Evolutionary conservation across 2,113 vertebrate genomes (phyloP), one percentile per base, ranked within the genome.

Genomic region (Phainopepla nitens): DNA sequence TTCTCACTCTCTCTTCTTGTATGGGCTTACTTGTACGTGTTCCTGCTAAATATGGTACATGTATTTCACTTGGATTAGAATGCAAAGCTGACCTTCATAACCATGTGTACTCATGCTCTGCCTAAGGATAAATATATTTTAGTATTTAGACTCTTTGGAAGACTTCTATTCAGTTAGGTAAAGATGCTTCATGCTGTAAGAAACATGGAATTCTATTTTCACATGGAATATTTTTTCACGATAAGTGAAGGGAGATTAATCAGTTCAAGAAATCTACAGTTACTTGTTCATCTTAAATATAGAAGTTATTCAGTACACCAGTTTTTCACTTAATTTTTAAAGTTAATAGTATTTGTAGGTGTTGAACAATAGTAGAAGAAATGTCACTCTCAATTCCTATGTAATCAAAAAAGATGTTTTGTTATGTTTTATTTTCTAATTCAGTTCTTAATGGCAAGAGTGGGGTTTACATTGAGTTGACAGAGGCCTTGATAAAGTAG

Each of bases 1-100:
- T 93, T 92, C 94, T 96, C 94, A 96, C 79, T 94, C 73, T 79
- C 78, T 95, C 39, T 54, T 93, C 91, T 95, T 92, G 42, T 92
- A 90, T 83, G 88, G 79, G 76, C 60, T 93, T 56, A 78, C 60
- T 96, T 83, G 60, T 73, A 49, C 2, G 6, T n/a, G 25, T 35
- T 21, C 62, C 72, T 96, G 94, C 94, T 96, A 93, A 94, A 96
- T 78, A 64, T 78, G 90, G 82, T n/a, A 42, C n/a, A 8, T 65
- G 39, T 64, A 93, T 93, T 95, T 89, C 60, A 90, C 72, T 92
- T 44, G 93, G 90, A 94, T 87, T 86, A 60, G 87, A 95, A 96
- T 92, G 42, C 64, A 89, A 39, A 85, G 27, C 73, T 96, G 92
- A 96, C 87, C 94, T 94, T 85, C 92, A 49, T 58, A 85, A 91